These are phyloP conservation scores for Brachyhypopomus gauderio DNA, from an alignment of 2,113 vertebrate genomes.

Conservation along the genomic window DNA sequence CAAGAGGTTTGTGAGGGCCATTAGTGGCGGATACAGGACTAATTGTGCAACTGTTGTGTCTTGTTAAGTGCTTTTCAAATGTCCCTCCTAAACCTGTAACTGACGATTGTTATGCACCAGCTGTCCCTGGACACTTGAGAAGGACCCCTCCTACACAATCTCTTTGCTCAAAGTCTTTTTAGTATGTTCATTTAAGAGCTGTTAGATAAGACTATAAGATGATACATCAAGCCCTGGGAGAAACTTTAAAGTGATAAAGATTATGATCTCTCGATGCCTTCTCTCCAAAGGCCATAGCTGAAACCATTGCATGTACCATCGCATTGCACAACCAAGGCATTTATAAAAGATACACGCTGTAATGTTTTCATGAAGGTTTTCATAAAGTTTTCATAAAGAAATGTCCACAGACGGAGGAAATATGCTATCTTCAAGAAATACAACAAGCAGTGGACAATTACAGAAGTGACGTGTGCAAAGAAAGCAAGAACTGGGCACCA, in stretches of 20 bases:
- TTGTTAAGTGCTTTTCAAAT: slow-evolving; percentile 31
- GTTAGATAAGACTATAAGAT: slow-evolving; percentile 19
- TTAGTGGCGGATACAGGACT: slow-evolving; percentile 32
- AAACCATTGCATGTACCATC: too few species aligned
- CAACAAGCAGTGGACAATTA: neutral
- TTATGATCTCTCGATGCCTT: neutral
- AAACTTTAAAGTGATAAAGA: slow-evolving; percentile 28
- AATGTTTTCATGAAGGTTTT: neutral
- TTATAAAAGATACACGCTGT: slow-evolving; percentile 28
- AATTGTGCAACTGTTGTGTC: slow-evolving; percentile 45
- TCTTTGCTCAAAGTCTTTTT: slow-evolving; percentile 27
- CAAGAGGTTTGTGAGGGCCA: slow-evolving; percentile 27
- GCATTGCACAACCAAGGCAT: slow-evolving; percentile 39
- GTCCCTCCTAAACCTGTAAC: neutral
- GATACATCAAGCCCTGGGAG: slow-evolving; percentile 12
- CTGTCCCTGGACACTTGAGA: neutral
- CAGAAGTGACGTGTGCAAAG: neutral
- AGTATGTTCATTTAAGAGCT: slow-evolving; percentile 20
- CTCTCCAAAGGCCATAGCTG: slow-evolving; percentile 21
- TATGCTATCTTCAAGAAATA: slow-evolving; percentile 3
- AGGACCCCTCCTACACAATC: neutral
- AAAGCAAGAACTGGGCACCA: neutral
- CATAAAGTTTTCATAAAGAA: neutral
- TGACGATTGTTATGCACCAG: slow-evolving; percentile 15
- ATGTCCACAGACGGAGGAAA: neutral